Evolutionary conservation across 2,888 invertebrate species (phyloP).

Genomic region (Parascotia fuliginaria): DNA sequence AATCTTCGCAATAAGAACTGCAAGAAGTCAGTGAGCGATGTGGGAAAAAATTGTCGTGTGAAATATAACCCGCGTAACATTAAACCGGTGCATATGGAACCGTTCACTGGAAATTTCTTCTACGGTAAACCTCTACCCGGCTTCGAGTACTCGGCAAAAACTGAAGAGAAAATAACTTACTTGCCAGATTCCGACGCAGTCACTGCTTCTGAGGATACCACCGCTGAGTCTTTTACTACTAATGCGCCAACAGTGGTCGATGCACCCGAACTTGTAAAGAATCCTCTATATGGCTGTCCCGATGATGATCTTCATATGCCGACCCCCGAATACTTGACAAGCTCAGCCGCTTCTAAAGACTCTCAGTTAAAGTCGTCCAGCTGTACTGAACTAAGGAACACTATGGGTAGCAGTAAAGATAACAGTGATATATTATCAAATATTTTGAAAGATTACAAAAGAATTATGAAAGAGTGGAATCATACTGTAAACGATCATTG

Average conservation of each 20-base stretch:
- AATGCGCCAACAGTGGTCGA: slow-evolving; percentile 71
- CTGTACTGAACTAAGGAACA: slow-evolving; percentile 74
- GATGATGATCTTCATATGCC: slow-evolving; percentile 64
- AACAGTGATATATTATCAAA: slow-evolving; percentile 61
- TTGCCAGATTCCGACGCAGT: slow-evolving; percentile 77
- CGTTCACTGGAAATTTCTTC: slow-evolving; percentile 80
- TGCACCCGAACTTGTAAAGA: slow-evolving; percentile 71
- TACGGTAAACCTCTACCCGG: slow-evolving; percentile 78
- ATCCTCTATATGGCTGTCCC: slow-evolving; percentile 74
- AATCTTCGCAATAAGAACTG: slow-evolving; percentile 66
- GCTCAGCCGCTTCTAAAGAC: slow-evolving; percentile 65
- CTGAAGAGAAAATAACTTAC: slow-evolving; percentile 75
- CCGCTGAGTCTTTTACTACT: slow-evolving; percentile 69
- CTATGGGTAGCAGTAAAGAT: slow-evolving; percentile 62
- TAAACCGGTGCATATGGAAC: slow-evolving; percentile 76
- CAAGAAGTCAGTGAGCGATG: slow-evolving; percentile 75
- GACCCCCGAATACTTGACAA: slow-evolving; percentile 63
- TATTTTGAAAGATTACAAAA: slow-evolving; percentile 77
- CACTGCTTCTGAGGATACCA: slow-evolving; percentile 74
- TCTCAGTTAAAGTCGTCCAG: slow-evolving; percentile 75
- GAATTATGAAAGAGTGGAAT: slow-evolving; percentile 83
- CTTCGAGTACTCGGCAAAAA: slow-evolving; percentile 67
- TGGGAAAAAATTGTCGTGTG: slow-evolving; percentile 67
- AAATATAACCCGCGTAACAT: slow-evolving; percentile 69
- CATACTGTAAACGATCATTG: slow-evolving; percentile 73